A percentile compares a stretch with the other conserved stretches of the same genome.
Conservation (phyloP, 2,888 invertebrate genomes). For the Drosophila gaucha region DNA sequence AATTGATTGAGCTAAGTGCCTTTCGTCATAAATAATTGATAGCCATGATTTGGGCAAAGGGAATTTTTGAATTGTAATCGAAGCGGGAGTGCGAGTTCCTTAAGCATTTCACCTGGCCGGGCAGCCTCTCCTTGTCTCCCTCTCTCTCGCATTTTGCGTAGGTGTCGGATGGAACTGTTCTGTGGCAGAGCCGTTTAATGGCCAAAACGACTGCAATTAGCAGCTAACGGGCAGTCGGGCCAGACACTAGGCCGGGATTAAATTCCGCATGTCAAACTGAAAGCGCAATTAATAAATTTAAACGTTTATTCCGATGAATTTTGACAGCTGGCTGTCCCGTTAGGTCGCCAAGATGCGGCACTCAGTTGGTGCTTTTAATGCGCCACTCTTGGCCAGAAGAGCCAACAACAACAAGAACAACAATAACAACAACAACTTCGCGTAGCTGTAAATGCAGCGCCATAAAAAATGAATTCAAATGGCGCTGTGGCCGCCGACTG, state of each 20-base stretch:
- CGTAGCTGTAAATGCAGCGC: conserved; percentile 37
- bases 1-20: conserved; percentile 7
- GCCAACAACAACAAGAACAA: background rate
- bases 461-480: conserved; percentile 54
- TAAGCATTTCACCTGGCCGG: background rate
- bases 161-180: conserved; percentile 3
- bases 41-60: background rate
- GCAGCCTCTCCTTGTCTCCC: background rate
- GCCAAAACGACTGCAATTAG: conserved; percentile 51
- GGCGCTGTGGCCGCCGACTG: conserved; percentile 26
- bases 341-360: conserved; percentile 28
- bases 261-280: conserved; percentile 52
- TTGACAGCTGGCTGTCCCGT: conserved; percentile 43
- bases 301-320: conserved; percentile 45
- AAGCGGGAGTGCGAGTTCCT: background rate
- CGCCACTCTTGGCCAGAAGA: conserved; percentile 9
- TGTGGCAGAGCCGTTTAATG: conserved; percentile 29
- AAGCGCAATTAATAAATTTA: conserved; percentile 68
- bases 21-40: conserved; percentile 11
- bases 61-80: background rate
- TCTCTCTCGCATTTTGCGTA: background rate
- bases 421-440: background rate
- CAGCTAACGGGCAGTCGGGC: conserved; percentile 14
- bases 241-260: conserved; percentile 48
- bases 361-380: conserved; percentile 16